phyloP scores from a whole-genome alignment of 2,113 vertebrate genomes.

The Sphaerodactylus townsendi region DNA sequence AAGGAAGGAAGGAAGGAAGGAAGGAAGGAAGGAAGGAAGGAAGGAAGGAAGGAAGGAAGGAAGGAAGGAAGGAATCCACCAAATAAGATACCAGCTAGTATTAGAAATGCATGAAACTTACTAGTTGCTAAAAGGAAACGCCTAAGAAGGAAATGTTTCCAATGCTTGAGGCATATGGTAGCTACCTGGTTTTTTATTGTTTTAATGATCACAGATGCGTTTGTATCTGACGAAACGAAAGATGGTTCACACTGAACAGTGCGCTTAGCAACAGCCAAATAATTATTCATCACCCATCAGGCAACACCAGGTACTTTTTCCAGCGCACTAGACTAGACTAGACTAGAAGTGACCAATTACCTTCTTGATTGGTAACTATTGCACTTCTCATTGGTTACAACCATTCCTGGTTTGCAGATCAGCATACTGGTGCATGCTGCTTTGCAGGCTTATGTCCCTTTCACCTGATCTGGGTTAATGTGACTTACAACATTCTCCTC shows the following conservation, averaged over 20 bases:
- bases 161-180: slow-evolving; percentile 7
- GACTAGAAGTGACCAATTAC: slow-evolving; percentile 12
- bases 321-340: slow-evolving; percentile 17
- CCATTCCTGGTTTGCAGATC: background rate
- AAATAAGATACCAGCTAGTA: background rate
- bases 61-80: too few relatives aligned
- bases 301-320: slow-evolving; percentile 6
- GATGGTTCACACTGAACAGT: background rate
- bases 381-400: background rate
- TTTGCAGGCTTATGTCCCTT: too few relatives aligned
- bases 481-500: too few relatives aligned
- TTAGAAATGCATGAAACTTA: background rate
- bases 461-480: too few relatives aligned
- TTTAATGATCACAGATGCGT: slow-evolving; percentile 5
- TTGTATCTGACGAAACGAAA: background rate
- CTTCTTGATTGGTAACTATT: background rate
- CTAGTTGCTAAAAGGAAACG: slow-evolving; percentile 9
- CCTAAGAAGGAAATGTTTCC: slow-evolving; percentile 2
- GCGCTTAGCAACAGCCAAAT: background rate
- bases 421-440: too few relatives aligned
- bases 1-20: too few relatives aligned
- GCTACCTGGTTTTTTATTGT: background rate
- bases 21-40: too few relatives aligned
- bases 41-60: too few relatives aligned
- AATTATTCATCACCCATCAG: background rate